Base-by-base conservation (phyloP, 1,140 invertebrate species). In the Lepidotrigona ventralis region DNA sequence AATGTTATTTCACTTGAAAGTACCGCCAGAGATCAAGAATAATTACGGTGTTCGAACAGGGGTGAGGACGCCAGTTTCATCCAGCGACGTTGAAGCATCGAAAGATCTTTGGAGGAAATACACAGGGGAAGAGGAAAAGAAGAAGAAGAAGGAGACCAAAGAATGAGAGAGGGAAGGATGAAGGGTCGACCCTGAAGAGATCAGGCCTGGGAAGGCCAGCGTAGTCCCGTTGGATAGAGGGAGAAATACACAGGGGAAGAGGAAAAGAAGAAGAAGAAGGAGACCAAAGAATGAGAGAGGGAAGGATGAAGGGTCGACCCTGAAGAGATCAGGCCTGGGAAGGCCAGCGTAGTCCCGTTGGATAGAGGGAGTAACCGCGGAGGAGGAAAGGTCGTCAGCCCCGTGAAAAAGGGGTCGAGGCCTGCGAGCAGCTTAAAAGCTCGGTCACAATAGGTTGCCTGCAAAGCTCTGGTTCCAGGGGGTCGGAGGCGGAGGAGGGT, bases 391-490 rank as follows among this genome's bases (percentile, higher is more conserved):
- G 84, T 89, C 88, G 79, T 85, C 84, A 85, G 74, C 86, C 87
- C 86, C 80, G 74, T 70, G 74, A 68, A 69, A 81, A 76, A 81
- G 87, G 82, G 86, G 84, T 89, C 79, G 87, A 88, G 87, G 84
- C 87, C 90, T 86, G 88, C 85, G 83, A 79, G 81, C 82, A 85
- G 83, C 83, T 83, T 76, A 86, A 89, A 92, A 91, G 90, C 90
- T 84, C 86, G 81, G 87, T 90, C 92, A 92, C 92, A 89, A 92
- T 92, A 92, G 92, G 92, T 92, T 92, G 92, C 91, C 91, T 92
- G 88, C 92, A 92, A 89, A 92, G 92, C 86, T 89, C 87, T 73
- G 91, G 90, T 89, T 88, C 84, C 84, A 89, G 91, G 90, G 91
- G 90, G 90, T 88, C 86, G 90, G 88, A 87, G 87, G 90, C 84